Conservation (phyloP, 2,113 vertebrate species). For the Montifringilla adamsi region DNA sequence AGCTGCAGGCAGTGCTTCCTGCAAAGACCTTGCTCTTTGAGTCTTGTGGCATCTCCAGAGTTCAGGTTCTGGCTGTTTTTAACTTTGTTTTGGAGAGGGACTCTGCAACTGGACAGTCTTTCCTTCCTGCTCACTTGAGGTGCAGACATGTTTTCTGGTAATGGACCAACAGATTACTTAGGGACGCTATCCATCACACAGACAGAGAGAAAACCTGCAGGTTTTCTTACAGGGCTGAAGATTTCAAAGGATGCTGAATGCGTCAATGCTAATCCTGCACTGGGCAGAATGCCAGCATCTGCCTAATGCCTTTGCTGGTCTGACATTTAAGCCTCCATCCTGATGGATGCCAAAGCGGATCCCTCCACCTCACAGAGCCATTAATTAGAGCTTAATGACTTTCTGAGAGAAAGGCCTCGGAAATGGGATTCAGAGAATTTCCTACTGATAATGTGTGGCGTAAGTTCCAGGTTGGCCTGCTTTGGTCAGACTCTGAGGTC, state of each 20-base stretch:
- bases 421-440: slow-evolving; percentile 61
- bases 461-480: background rate
- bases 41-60: background rate
- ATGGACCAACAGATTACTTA: background rate
- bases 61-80: background rate
- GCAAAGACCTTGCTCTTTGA: background rate
- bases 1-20: background rate
- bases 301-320: slow-evolving; percentile 19
- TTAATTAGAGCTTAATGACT: slow-evolving; percentile 63
- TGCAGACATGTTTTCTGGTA: background rate
- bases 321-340: slow-evolving; percentile 46
- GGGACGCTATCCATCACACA: background rate
- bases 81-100: background rate
- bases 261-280: background rate
- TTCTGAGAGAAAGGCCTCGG: slow-evolving; percentile 36
- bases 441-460: background rate
- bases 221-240: slow-evolving; percentile 9
- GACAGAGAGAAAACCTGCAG: background rate
- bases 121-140: background rate
- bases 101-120: background rate
- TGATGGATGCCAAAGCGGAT: slow-evolving; percentile 53
- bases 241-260: background rate
- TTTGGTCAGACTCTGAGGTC: background rate
- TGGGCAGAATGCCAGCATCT: slow-evolving; percentile 25
- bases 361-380: slow-evolving; percentile 26